Conservation (phyloP, 2,888 invertebrate genomes). For the Brachyptera putata region DNA sequence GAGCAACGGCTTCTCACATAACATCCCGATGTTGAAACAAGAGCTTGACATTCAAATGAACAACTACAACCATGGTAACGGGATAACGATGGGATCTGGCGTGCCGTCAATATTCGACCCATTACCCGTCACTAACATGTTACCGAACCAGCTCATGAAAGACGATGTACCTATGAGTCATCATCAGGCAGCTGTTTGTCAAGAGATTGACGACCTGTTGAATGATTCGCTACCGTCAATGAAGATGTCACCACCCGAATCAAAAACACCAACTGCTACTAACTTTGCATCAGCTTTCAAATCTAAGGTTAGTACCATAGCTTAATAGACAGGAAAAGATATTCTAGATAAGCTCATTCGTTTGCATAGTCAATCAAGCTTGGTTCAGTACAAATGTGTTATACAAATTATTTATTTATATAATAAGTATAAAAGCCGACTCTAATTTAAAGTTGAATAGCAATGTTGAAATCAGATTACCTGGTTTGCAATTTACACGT, state of each 20-base stretch:
- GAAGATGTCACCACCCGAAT: slow-evolving; percentile 55
- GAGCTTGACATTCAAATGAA: slow-evolving; percentile 10
- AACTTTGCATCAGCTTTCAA: slow-evolving; percentile 67
- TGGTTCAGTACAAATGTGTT: too few species aligned
- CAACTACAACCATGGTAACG: slow-evolving; percentile 45
- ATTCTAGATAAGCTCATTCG: too few species aligned
- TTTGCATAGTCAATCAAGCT: too few species aligned
- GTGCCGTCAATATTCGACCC: slow-evolving; percentile 65
- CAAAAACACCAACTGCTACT: too few species aligned
- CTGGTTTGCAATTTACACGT: too few species aligned
- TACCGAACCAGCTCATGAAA: slow-evolving; percentile 48
- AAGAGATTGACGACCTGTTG: slow-evolving; percentile 38
- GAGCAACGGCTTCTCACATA: slow-evolving; percentile 28
- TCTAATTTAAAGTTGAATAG: too few species aligned
- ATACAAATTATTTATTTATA: too few species aligned
- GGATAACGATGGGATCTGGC: slow-evolving; percentile 49
- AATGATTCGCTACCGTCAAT: slow-evolving; percentile 41
- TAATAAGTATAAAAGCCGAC: too few species aligned
- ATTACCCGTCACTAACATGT: slow-evolving; percentile 46
- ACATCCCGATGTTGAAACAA: slow-evolving; percentile 3
- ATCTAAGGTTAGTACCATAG: too few species aligned
- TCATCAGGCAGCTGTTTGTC: slow-evolving; percentile 24
- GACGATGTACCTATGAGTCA: slow-evolving; percentile 44
- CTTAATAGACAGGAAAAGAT: too few species aligned
- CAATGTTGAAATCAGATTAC: too few species aligned